These are phyloP conservation scores for Macrotis lagotis DNA, from an alignment of 2,113 vertebrate species.

Conservation along the genomic window DNA sequence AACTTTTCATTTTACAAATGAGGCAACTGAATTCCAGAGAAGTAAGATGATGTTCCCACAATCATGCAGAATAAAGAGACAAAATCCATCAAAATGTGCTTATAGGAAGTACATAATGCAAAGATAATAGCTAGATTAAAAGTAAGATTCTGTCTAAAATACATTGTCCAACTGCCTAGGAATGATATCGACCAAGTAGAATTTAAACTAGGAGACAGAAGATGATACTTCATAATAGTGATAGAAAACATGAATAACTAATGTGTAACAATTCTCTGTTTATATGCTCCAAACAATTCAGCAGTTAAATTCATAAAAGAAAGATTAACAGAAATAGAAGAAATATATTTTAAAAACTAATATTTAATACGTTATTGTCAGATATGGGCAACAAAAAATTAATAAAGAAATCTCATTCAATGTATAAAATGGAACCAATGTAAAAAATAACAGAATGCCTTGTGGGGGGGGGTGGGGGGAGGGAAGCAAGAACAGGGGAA, in stretches of 20 bases:
- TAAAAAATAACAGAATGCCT: too few relatives aligned
- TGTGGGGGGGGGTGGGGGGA: too few relatives aligned
- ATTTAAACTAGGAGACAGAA: neutral
- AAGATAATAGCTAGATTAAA: neutral
- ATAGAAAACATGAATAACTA: neutral
- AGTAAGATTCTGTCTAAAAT: neutral
- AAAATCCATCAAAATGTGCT: neutral
- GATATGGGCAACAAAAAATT: neutral
- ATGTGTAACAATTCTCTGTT: neutral
- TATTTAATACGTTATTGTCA: neutral
- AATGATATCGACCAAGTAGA: neutral
- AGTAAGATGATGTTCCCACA: neutral
- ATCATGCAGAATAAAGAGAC: neutral
- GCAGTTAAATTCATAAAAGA: neutral
- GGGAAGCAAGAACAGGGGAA: too few relatives aligned
- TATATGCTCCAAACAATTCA: neutral
- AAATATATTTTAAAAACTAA: neutral
- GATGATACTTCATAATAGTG: neutral
- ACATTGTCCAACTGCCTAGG: neutral
- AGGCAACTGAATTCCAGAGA: neutral
- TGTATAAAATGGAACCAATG: too few relatives aligned
- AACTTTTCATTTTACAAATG: neutral
- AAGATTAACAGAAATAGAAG: neutral
- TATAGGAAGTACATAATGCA: neutral
- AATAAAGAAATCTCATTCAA: neutral